Base-by-base conservation (phyloP, 2,113 vertebrate species). In the Prunella himalayana region DNA sequence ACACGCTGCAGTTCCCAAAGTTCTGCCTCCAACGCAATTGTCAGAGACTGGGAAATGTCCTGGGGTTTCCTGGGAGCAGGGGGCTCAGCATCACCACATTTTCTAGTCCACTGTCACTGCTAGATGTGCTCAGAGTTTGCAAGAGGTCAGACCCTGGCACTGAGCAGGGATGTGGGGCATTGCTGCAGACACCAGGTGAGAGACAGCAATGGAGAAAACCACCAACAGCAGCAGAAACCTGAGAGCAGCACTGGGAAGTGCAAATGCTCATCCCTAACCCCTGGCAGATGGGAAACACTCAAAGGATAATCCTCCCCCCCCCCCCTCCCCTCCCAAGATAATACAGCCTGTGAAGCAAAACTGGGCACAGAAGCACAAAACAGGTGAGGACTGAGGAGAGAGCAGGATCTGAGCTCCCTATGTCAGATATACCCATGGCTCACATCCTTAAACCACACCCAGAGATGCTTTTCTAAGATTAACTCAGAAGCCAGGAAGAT, bases 1-100 rank as follows among this genome's bases (percentile, higher is more conserved):
- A 44, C 33, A 28, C 0, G 0, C 18, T 13, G 1, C 35, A 39
- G 28, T 20, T 87, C 75, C 82, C 5, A 2, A 64, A 50, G 47
- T 56, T 86, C 70, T 51, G 37, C 3, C 41, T 88, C 70, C 75
- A 90, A 64, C 9, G 1, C 33, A 57, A 27, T 4, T 51, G 30
- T n/a, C 53, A 65, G 51, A 60, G 28, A 49, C 35, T 60, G 14
- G 31, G 5, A 70, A 66, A 49, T 2, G 17, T 68, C 16, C 19
- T 6, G 6, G 37, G 14, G 9, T 44, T 85, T 75, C 39, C 53
- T 18, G 35, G 35, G 44, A 78, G 4, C 19, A 9, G 4, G 1
- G 24, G 11, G 9, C 53, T 65, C 0, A 0, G 31, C 37, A 85
- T 3, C 4, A 2, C 7, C 70, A n/a, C 0, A 0, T 49, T 87